Conservation (phyloP, 53 echinoderm and acorn worm species). For the Stichopus horrens region DNA sequence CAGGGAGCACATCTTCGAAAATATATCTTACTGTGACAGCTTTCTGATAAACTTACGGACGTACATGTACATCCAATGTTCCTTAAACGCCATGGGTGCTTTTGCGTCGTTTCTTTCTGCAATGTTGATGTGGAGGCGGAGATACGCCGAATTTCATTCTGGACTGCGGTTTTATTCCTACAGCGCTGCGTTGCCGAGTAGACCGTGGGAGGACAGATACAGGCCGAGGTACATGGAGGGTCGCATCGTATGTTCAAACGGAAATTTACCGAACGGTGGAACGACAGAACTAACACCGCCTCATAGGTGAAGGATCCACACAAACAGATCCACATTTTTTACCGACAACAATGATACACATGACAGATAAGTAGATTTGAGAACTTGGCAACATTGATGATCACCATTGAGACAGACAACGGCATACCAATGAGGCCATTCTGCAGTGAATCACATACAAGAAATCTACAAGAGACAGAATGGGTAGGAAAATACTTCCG, state of each 20-base stretch:
- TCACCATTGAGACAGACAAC: too few relatives aligned
- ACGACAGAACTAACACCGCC: not conserved
- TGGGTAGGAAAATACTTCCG: too few relatives aligned
- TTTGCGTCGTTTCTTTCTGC: conserved; percentile 85
- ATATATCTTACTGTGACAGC: conserved; percentile 76
- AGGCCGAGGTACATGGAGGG: conserved; percentile 76
- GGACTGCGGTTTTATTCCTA: conserved; percentile 96
- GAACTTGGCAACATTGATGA: too few relatives aligned
- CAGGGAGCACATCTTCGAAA: conserved; percentile 72
- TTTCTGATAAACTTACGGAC: conserved; percentile 87
- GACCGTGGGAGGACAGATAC: conserved; percentile 84
- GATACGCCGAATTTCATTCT: conserved; percentile 97
- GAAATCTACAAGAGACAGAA: too few relatives aligned
- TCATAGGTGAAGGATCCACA: not conserved
- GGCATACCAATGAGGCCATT: too few relatives aligned
- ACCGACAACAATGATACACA: not conserved
- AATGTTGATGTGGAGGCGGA: conserved; percentile 90
- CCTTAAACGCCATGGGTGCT: conserved; percentile 92
- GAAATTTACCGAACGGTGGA: conserved; percentile 38
- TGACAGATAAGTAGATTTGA: not conserved
- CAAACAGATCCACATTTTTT: not conserved
- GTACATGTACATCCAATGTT: conserved; percentile 91
- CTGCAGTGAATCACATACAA: too few relatives aligned
- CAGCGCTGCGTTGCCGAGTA: conserved; percentile 90
- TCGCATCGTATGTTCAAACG: conserved; percentile 59